Base-by-base conservation (phyloP, 2,113 vertebrate genomes). In the Nyctereutes procyonoides region DNA sequence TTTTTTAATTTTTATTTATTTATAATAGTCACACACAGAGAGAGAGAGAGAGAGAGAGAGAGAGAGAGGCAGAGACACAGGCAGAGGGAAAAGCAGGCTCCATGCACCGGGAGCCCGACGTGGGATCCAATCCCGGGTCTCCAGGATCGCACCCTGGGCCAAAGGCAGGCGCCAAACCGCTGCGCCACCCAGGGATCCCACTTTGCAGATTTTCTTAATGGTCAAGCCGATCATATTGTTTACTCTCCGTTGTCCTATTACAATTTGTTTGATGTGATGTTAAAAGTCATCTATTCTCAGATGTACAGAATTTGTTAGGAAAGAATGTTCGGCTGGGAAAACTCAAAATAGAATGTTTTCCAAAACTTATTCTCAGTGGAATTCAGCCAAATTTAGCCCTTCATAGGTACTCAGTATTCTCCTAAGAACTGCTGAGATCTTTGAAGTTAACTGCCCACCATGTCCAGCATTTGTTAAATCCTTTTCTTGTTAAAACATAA, bases 261-360 rank as follows among this genome's bases (percentile, higher is more conserved):
- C 3, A 20, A 26, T 82, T 73, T 92, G 11, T 58, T 74, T 62
- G 26, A 88, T 48, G 22, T 14, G 17, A 86, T 63, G n/a, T 67
- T 55, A 82, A 96, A 73, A 87, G 80, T 51, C 14, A 73, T 92
- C 67, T 95, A 17, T 92, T 90, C 84, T 63, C 55, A 93, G 35
- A 92, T 20, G 58, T 17, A 60, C 26, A 84, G 10, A 69, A 60
- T 28, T 38, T 80, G 51, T 58, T 82, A 38, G 28, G 77, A 85
- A 87, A 96, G 60, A 15, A 48, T 12, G 24, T 74, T 69, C 80
- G 71, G 67, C 65, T 73, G 48, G 73, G 12, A 92, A 96, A 92
- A 94, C 53, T 83, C 79, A 84, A 77, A 77, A 81, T 53, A 73
- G 62, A 83, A 91, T 30, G 11, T 73, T 77, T 84, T 76, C 58